Evolutionary conservation across 2,888 invertebrate genomes (phyloP), one percentile per base, ranked within the genome.

Genomic region (Scrobipalpa atriplicella): DNA sequence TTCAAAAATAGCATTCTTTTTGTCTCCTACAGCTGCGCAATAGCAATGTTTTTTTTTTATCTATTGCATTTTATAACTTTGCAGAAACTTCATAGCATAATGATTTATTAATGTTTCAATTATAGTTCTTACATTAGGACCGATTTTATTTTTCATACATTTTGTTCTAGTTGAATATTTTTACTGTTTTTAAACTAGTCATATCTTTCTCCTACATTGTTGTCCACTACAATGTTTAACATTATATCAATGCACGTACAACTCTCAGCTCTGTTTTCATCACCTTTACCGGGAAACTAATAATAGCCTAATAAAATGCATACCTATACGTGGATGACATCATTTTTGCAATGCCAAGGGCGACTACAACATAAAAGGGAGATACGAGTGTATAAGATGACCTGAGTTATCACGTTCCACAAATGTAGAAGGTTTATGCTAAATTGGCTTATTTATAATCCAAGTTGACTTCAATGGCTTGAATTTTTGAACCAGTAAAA

Each of bases 331-430:
- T 58, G 36, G 56, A 58, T 58, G 58, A 58, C 58, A 58, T 58
- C 58, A 58, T 16, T 58, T 58, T 16, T 61, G 41, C 61, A 19
- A 11, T 18, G 18, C 41, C 61, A 61, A 61, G 41, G 61, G 41
- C 13, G 18, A 36, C 39, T 2, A 39, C 18, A 58, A 21, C 10
- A 60, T 60, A 60, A 60, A 60, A 60, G 60, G 39, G 60, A 60
- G 29, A 58, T 11, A 58, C 36, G 13, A n/a, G 36, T 60, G 10
- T 18, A 60, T 39, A 18, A 39, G 39, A 60, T 39, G 60, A 39
- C 60, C 16, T 60, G 39, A 2, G 6, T 36, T 56, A 36, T 56
- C 56, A 56, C 56, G 36, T 56, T 29, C 19, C 18, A 52, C 10
- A 52, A 29, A 36, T n/a, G 2, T 11, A 13, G 19, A 56, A 56